phyloP scores from a whole-genome alignment of 2,888 invertebrate species.

The Brenthis daphne region DNA sequence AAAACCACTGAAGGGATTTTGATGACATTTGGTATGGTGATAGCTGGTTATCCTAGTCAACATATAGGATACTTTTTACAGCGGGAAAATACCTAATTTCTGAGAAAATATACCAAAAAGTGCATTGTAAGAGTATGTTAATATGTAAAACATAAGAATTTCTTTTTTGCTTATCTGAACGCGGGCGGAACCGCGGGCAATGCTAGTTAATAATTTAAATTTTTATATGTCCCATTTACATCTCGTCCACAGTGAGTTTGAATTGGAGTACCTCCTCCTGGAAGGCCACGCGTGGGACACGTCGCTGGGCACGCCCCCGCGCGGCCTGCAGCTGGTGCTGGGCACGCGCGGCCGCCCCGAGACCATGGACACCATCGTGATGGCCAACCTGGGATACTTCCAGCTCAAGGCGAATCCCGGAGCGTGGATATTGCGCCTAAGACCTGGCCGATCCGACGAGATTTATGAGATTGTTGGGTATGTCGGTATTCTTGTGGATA shows the following conservation, averaged over 20 bases:
- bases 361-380: conserved; percentile 98
- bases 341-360: conserved; percentile 91
- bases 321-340: conserved; percentile 97
- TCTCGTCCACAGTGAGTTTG: conserved; percentile 89
- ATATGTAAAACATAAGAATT: too few relatives aligned
- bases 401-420: conserved; percentile 98
- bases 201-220: too few relatives aligned
- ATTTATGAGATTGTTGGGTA: conserved; percentile 95
- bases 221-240: too few relatives aligned
- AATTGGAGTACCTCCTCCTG: conserved; percentile 95
- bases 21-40: too few relatives aligned
- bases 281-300: conserved; percentile 98
- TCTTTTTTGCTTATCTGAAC: too few relatives aligned
- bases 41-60: too few relatives aligned
- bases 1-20: too few relatives aligned
- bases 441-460: conserved; percentile 96
- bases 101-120: too few relatives aligned
- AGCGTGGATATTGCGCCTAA: conserved; percentile 93
- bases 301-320: conserved; percentile 94
- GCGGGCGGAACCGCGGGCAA: too few relatives aligned
- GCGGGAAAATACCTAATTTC: too few relatives aligned
- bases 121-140: too few relatives aligned
- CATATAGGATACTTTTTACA: too few relatives aligned
- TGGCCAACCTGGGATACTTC: conserved; percentile 99
- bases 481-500: conserved; percentile 18